Percentiles rank a stretch among this genome's conserved stretches.
phyloP scores from a whole-genome alignment of 2,113 vertebrate genomes.

The Coregonus clupeaformis region DNA sequence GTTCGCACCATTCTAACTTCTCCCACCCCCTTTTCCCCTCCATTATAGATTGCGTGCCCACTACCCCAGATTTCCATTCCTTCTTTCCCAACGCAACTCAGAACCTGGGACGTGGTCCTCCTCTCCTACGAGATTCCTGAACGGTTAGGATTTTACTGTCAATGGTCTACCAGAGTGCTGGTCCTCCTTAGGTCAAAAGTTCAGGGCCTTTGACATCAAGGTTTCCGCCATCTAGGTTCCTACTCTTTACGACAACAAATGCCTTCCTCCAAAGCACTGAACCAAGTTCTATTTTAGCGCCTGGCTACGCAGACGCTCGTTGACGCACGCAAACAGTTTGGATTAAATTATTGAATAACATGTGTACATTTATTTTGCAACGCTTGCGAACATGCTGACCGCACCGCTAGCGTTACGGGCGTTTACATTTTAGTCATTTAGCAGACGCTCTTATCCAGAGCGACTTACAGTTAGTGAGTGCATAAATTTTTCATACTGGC shows the following conservation, averaged over 20 bases:
- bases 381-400: no score
- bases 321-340: no score
- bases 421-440: no score
- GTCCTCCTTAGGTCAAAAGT: not conserved
- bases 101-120: slow-evolving; percentile 41
- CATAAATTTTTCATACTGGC: no score
- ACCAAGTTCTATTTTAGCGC: no score
- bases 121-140: slow-evolving; percentile 52
- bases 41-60: slow-evolving; percentile 19
- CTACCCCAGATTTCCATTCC: not conserved
- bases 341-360: no score
- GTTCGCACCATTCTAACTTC: not conserved
- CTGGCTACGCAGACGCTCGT: no score
- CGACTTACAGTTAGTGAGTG: no score
- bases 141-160: slow-evolving; percentile 38
- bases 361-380: no score
- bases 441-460: no score
- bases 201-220: not conserved
- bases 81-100: slow-evolving; percentile 35
- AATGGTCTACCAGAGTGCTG: slow-evolving; percentile 48
- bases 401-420: no score
- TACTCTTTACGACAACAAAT: not conserved
- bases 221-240: not conserved
- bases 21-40: not conserved
- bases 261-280: not conserved